Evolutionary conservation across 2,888 invertebrate species (phyloP).

Genomic region (Julus scandinavius): DNA sequence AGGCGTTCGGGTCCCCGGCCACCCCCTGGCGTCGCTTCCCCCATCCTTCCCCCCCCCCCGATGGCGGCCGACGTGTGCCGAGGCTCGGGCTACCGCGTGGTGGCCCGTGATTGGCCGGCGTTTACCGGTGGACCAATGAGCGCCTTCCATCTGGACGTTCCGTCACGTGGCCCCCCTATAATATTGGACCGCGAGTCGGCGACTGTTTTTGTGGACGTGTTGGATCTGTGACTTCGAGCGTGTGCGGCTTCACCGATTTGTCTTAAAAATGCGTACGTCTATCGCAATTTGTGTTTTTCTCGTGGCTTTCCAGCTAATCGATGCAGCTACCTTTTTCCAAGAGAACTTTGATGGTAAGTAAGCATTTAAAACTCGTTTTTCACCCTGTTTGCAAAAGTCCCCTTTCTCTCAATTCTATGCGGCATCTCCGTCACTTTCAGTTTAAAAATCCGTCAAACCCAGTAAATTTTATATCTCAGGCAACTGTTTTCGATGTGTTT

Average conservation of each 20-base stretch:
- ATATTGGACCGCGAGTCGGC: conserved; percentile 46
- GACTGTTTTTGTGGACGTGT: conserved; percentile 47
- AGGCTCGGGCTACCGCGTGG: conserved; percentile 52
- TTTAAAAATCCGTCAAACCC: no score
- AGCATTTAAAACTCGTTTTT: no score
- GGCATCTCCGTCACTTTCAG: no score
- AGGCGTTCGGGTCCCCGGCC: no score
- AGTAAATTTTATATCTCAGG: no score
- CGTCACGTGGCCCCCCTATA: conserved; percentile 55
- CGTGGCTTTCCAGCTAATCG: neutral
- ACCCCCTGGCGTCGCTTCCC: no score
- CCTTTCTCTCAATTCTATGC: no score
- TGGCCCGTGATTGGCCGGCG: conserved; percentile 54
- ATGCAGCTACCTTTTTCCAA: conserved; percentile 54
- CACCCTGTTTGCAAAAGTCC: no score
- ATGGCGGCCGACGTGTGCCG: neutral
- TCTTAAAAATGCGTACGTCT: neutral
- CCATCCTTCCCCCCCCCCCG: no score
- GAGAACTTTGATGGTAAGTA: conserved; percentile 57
- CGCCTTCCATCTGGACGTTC: conserved; percentile 57
- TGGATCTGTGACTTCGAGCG: neutral
- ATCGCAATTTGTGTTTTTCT: conserved; percentile 46
- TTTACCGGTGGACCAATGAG: conserved; percentile 49
- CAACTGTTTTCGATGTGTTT: no score
- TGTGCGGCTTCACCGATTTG: neutral